Evolutionary conservation across 2,888 invertebrate species (phyloP).

Genomic region (Lochmaea capreae): DNA sequence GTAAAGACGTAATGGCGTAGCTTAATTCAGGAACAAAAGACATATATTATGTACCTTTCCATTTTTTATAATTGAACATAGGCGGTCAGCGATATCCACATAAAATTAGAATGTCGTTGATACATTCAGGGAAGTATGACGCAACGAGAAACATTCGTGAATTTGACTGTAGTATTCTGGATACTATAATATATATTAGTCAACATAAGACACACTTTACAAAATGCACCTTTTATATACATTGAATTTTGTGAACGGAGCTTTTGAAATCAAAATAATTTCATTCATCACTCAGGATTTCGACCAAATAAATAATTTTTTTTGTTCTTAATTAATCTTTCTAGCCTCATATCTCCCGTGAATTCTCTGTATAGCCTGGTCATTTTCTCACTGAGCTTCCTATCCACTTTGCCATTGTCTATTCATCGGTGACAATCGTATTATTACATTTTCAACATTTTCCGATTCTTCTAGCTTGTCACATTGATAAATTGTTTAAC

Average conservation of each 20-base stretch:
- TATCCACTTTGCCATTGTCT: slow-evolving; percentile 28
- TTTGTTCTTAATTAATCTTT: slow-evolving; percentile 34
- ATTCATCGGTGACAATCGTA: slow-evolving; percentile 49
- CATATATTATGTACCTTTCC: too few relatives aligned
- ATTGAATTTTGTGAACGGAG: not conserved
- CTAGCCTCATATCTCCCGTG: slow-evolving; percentile 21
- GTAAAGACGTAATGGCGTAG: too few relatives aligned
- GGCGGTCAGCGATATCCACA: too few relatives aligned
- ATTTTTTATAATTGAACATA: too few relatives aligned
- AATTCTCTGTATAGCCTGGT: slow-evolving; percentile 31
- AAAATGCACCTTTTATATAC: too few relatives aligned
- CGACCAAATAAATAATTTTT: not conserved
- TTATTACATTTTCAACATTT: slow-evolving; percentile 44
- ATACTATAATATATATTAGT: too few relatives aligned
- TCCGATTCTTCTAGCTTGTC: slow-evolving; percentile 31
- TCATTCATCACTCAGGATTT: not conserved
- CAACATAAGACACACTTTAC: too few relatives aligned
- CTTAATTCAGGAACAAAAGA: too few relatives aligned
- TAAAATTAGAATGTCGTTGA: too few relatives aligned
- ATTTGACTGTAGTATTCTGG: too few relatives aligned
- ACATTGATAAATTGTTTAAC: slow-evolving; percentile 41
- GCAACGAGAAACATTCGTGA: too few relatives aligned
- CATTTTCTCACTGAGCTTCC: slow-evolving; percentile 30
- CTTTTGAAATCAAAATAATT: not conserved
- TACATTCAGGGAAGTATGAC: too few relatives aligned